A percentile compares a stretch with the other conserved stretches of the same genome.
These are phyloP conservation scores for Archips xylosteana DNA, from an alignment of 2,888 invertebrate species.

Conservation along the genomic window DNA sequence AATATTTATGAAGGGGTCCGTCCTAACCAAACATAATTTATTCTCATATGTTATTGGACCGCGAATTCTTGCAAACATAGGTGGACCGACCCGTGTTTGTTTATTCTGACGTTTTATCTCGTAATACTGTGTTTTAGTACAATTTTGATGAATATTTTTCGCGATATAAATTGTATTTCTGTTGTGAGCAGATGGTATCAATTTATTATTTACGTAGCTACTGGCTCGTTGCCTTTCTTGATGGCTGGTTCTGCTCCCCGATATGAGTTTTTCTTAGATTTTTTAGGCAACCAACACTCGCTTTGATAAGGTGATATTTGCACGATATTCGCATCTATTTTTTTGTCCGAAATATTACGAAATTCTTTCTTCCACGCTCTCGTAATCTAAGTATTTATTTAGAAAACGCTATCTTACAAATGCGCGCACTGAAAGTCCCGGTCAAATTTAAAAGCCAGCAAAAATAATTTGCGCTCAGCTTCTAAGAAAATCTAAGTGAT, in stretches of 20 bases:
- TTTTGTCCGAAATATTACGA: not conserved
- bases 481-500: too few relatives aligned
- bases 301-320: slow-evolving; percentile 21
- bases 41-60: slow-evolving; percentile 48
- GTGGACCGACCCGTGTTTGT: slow-evolving; percentile 27
- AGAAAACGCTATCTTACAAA: not conserved
- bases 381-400: not conserved
- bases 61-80: slow-evolving; percentile 41
- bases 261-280: slow-evolving; percentile 30
- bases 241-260: slow-evolving; percentile 12
- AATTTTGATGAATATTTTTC: slow-evolving; percentile 25
- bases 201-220: slow-evolving; percentile 37
- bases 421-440: too few relatives aligned
- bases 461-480: too few relatives aligned
- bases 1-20: slow-evolving; percentile 54
- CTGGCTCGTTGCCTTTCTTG: slow-evolving; percentile 16
- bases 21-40: slow-evolving; percentile 63
- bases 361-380: not conserved
- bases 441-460: not conserved
- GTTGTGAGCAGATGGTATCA: slow-evolving; percentile 33
- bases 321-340: slow-evolving; percentile 2
- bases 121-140: slow-evolving; percentile 20
- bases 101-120: slow-evolving; percentile 35
- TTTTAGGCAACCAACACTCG: slow-evolving; percentile 18
- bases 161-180: slow-evolving; percentile 20